Percentiles rank a stretch among this genome's conserved stretches.
These are phyloP conservation scores for Pelmatolapia mariae DNA, from an alignment of 2,113 vertebrate genomes.

Conservation along the genomic window DNA sequence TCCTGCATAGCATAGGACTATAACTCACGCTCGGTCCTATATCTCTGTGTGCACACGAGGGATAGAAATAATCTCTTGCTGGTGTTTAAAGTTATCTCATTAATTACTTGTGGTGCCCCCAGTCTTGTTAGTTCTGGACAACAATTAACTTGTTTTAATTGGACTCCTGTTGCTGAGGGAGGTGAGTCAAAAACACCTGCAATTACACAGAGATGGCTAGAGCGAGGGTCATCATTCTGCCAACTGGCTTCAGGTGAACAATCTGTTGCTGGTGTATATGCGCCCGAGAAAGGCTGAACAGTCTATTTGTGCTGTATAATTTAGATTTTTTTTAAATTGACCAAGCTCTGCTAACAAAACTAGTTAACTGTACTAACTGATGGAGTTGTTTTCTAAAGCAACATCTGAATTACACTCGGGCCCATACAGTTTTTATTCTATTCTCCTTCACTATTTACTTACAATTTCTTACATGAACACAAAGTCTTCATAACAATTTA, in stretches of 20 bases:
- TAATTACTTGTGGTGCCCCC: slow-evolving; percentile 25
- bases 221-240: not conserved
- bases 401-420: not conserved
- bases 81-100: slow-evolving; percentile 10
- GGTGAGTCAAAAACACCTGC: slow-evolving; percentile 12
- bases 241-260: not conserved
- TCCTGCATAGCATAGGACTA: not conserved
- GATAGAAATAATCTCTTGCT: not conserved
- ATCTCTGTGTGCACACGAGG: not conserved
- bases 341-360: not conserved
- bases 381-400: not conserved
- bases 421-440: not conserved
- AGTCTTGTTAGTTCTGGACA: slow-evolving; percentile 15
- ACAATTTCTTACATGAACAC: not conserved
- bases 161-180: not conserved
- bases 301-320: not conserved
- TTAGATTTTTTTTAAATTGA: not conserved
- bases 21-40: not conserved
- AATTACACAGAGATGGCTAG: not conserved
- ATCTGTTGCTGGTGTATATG: not conserved
- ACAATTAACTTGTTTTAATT: slow-evolving; percentile 55
- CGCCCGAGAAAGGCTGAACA: accelerated
- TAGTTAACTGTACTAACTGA: not conserved
- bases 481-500: not conserved
- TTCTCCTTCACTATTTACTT: not conserved